phyloP scores from a whole-genome alignment of 2,888 invertebrate species.

The Philonicus albiceps region DNA sequence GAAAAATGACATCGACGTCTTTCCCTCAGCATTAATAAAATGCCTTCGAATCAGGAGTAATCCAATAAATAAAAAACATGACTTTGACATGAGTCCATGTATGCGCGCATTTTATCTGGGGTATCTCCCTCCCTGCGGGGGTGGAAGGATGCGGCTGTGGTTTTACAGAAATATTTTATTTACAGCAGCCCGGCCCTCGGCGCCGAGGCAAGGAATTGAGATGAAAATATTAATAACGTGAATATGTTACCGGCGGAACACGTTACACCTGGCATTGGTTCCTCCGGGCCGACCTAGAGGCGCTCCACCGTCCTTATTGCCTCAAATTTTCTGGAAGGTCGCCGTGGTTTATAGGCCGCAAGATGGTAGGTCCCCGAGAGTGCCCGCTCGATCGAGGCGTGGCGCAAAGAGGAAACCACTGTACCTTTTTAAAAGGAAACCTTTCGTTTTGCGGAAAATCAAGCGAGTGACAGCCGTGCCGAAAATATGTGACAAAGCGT shows the following conservation, averaged over 20 bases:
- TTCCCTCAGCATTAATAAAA: slow-evolving; percentile 46
- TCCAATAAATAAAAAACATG: slow-evolving; percentile 47
- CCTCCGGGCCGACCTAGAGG: background rate
- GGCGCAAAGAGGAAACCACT: slow-evolving; percentile 30
- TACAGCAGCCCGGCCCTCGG: slow-evolving; percentile 6
- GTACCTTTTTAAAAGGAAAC: slow-evolving; percentile 35
- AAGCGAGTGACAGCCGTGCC: slow-evolving; percentile 15
- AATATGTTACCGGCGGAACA: slow-evolving; percentile 21
- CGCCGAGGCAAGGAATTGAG: slow-evolving; percentile 37
- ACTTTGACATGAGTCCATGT: slow-evolving; percentile 29
- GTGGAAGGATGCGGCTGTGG: slow-evolving; percentile 13
- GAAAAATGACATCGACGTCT: slow-evolving; percentile 47
- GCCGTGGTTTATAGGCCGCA: slow-evolving; percentile 4
- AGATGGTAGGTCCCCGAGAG: background rate
- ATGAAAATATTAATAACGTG: slow-evolving; percentile 46
- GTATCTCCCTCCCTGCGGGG: background rate
- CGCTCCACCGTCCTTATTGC: background rate
- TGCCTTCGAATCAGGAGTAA: slow-evolving; percentile 44
- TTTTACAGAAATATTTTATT: slow-evolving; percentile 42
- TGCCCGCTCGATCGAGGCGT: background rate
- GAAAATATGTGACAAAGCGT: slow-evolving; percentile 40
- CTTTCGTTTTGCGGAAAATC: slow-evolving; percentile 25
- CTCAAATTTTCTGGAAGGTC: background rate
- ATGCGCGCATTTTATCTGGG: slow-evolving; percentile 27
- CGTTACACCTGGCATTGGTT: background rate